phyloP scores from a whole-genome alignment of 2,113 vertebrate species.

The Xenopus tropicalis region UCB_Xtro_10.0 CM004443.2:52386001-52386500 shows the following conservation, averaged over 20 bases:
- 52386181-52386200: no score
- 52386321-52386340: conserved; percentile 1
- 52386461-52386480: conserved; percentile 36
- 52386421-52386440: conserved; percentile 24
- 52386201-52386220: background rate
- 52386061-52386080: no score
- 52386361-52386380: conserved; percentile 5
- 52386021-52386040: no score
- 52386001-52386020: no score
- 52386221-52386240: background rate
- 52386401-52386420: conserved; percentile 34
- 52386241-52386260: conserved; percentile 5
- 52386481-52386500: conserved; percentile 31
- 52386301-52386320: conserved; percentile 19
- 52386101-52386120: no score
- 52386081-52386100: no score
- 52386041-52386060: no score
- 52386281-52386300: background rate
- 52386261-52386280: background rate
- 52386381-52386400: conserved; percentile 16
- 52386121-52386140: no score
- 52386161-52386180: no score
- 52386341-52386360: conserved; percentile 8
- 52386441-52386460: conserved; percentile 32
- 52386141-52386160: no score